Base-by-base conservation (phyloP, 1,140 invertebrate species). In the Oreohelix idahoensis region DNA sequence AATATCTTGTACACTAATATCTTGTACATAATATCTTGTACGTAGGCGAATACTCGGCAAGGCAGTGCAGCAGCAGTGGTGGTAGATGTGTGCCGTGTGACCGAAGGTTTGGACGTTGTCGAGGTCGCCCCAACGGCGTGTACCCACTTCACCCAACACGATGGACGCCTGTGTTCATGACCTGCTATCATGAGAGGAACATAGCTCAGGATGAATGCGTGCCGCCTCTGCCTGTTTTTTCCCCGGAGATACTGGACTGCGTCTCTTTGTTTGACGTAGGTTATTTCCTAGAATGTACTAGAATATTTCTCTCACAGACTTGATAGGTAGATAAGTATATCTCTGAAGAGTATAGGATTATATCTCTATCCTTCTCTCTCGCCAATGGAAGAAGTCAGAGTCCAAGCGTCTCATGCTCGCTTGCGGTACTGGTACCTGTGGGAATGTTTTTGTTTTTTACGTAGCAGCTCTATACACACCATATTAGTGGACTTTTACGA, bases 121-220 rank as follows among this genome's bases (percentile, higher is more conserved):
- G 87, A 29, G 86, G 86, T 1, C 76, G 63, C 36, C 26, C 66
- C 0, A 85, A 87, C 69, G 87, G 87, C 35, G 86, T 88, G 69
- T 88, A 88, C 81, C 87, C 87, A 0, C 66, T 87, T 36, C 84
- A 87, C 76, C 42, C 35, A 15, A 32, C 53, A 29, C 39, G 70
- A 20, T 87, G 86, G 86, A 85, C 82, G 15, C 85, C 86, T 2
- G 74, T 82, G 0, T 87, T 86, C 63, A 51, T 87, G 42, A 86
- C 86, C 13, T 87, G 86, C 78, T 87, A 86, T 81, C 45, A 66
- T 63, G 58, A 87, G 73, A 79, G 86, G 8, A 86, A 84, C 77
- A 86, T 87, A 36, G 86, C 86, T 8, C 85, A 83, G 79, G 85
- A 86, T 81, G 83, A 87, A 77, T 87, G 86, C 53, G 51, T 73